A percentile compares a stretch with the other conserved stretches of the same genome.
phyloP scores from a whole-genome alignment of 2,113 vertebrate genomes.

The Zosterops pallidus region DNA sequence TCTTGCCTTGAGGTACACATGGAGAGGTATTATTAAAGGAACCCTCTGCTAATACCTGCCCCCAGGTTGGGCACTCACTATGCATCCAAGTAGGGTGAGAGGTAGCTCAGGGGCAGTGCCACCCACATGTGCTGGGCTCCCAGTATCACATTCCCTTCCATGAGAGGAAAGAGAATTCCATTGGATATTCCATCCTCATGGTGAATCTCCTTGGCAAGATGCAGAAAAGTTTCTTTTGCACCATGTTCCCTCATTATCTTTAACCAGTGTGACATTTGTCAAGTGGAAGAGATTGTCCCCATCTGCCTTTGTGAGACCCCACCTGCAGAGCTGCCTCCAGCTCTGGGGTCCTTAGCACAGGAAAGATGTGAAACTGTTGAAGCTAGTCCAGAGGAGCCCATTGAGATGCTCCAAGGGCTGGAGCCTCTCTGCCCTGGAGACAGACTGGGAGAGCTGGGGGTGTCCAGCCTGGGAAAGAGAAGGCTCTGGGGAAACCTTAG shows the following conservation, averaged over 20 bases:
- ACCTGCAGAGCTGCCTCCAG: neutral
- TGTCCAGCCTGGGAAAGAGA: neutral
- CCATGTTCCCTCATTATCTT: neutral
- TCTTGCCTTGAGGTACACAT: neutral
- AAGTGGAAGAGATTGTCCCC: neutral
- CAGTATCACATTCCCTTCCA: neutral
- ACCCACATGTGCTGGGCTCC: too few species aligned
- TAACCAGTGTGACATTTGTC: neutral
- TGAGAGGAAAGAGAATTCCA: rapidly evolving
- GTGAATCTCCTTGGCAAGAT: neutral
- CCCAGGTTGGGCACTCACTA: rapidly evolving
- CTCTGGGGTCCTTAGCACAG: neutral
- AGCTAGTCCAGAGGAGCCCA: neutral
- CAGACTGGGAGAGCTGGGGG: neutral
- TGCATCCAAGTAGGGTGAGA: neutral
- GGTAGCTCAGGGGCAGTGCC: neutral
- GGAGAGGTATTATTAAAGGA: neutral
- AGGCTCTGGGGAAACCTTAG: neutral
- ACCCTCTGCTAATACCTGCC: neutral
- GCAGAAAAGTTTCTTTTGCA: neutral
- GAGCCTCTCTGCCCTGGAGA: neutral
- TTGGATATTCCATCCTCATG: neutral
- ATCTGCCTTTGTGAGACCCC: neutral
- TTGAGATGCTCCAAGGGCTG: neutral
- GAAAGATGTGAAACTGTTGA: neutral